Percentiles rank a stretch among this genome's conserved stretches.
Conservation (phyloP, 1,140 invertebrate species). For the Calycopis cecrops region DNA sequence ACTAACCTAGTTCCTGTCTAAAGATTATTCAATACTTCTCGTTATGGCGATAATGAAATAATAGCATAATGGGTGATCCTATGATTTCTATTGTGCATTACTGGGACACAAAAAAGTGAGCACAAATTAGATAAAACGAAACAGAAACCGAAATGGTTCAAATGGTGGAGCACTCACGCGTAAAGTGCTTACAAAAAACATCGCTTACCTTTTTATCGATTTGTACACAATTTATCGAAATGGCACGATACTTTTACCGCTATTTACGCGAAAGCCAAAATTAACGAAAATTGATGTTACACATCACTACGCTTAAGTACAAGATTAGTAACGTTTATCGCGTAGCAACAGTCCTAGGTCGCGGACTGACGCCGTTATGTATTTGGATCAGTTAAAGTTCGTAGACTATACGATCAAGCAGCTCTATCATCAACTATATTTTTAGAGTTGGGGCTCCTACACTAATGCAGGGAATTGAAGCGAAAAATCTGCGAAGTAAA, state of each 20-base stretch:
- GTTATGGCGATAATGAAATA: slow-evolving; percentile 2
- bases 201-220: slow-evolving; percentile 50
- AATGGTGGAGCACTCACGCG: slow-evolving; percentile 62
- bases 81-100: slow-evolving; percentile 3
- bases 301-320: neutral
- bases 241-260: slow-evolving; percentile 50
- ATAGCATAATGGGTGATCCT: neutral
- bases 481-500: no score
- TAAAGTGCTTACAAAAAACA: slow-evolving; percentile 52
- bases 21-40: no score
- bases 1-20: no score
- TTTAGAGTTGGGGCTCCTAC: no score
- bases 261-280: slow-evolving; percentile 44
- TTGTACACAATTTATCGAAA: slow-evolving; percentile 54
- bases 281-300: slow-evolving; percentile 1
- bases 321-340: no score
- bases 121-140: slow-evolving; percentile 19
- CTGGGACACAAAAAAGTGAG: slow-evolving; percentile 6
- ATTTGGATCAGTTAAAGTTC: no score
- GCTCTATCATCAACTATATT: no score
- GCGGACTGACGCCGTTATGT: no score
- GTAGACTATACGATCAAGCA: no score
- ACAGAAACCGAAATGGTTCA: slow-evolving; percentile 39
- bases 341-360: no score
- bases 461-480: no score